phyloP scores from a whole-genome alignment of 2,113 vertebrate genomes.

The Podocnemis expansa region DNA sequence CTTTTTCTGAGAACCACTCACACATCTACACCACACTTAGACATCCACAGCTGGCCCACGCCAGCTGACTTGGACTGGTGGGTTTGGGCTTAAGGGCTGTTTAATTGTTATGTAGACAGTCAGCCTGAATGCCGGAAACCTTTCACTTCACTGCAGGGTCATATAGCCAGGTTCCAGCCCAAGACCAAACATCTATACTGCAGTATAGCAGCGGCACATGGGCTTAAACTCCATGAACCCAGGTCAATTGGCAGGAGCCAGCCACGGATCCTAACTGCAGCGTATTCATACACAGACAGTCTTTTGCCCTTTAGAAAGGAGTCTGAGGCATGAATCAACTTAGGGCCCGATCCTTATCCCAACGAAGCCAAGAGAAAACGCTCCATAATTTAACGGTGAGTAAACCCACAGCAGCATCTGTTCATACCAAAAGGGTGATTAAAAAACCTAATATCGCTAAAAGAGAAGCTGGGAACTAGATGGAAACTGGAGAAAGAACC shows the following conservation, averaged over 20 bases:
- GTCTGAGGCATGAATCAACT: neutral
- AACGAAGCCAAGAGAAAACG: neutral
- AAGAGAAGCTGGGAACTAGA: neutral
- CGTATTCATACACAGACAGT: neutral
- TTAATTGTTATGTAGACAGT: too few species aligned
- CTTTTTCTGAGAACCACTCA: neutral
- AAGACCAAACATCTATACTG: too few species aligned
- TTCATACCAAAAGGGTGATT: neutral
- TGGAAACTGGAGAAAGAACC: neutral
- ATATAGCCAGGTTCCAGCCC: too few species aligned
- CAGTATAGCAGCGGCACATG: too few species aligned
- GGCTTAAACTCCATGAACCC: neutral
- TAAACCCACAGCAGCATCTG: neutral
- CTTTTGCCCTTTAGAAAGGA: neutral
- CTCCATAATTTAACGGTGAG: neutral
- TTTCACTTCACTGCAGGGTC: too few species aligned
- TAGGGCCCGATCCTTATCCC: neutral
- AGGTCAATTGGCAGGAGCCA: neutral
- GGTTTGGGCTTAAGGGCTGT: neutral
- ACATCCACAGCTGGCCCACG: neutral
- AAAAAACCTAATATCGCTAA: neutral
- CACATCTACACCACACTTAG: neutral
- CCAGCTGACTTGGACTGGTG: neutral
- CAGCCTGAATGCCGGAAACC: too few species aligned
- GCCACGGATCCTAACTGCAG: neutral